Evolutionary conservation across 2,113 vertebrate species (phyloP).

Genomic region (Pangasianodon hypophthalmus): DNA sequence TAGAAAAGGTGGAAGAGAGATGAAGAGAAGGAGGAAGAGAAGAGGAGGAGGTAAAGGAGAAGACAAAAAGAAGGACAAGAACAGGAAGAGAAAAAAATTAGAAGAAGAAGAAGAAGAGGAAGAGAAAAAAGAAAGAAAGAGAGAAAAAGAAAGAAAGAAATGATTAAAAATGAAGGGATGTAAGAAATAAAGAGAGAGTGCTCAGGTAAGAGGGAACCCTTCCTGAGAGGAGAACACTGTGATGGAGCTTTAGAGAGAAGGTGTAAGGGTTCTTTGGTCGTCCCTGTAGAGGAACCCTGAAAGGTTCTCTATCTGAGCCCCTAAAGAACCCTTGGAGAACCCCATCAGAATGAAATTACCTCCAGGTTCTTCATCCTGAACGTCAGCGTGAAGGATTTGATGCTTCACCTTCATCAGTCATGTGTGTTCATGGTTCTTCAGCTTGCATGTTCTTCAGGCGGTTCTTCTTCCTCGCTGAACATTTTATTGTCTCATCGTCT

Average conservation of each 20-base stretch:
- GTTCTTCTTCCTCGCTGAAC: neutral
- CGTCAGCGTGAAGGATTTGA: neutral
- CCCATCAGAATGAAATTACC: neutral
- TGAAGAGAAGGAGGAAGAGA: neutral
- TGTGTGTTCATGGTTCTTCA: neutral
- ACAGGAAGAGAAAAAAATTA: neutral
- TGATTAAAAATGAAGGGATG: neutral
- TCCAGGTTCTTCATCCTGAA: neutral
- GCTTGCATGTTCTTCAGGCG: neutral
- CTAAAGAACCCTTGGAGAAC: neutral
- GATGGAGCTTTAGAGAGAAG: neutral
- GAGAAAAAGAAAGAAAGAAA: neutral
- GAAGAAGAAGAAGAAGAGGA: constrained; percentile 7
- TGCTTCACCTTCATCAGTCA: neutral
- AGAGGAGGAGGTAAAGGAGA: constrained; percentile 52
- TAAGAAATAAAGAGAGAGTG: neutral
- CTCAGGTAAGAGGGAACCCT: neutral
- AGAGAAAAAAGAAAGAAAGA: neutral
- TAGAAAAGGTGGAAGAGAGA: constrained; percentile 35
- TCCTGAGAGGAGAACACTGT: neutral
- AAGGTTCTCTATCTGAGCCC: neutral
- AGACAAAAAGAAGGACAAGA: constrained; percentile 32
- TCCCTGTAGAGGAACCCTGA: neutral
- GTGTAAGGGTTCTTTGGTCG: neutral
- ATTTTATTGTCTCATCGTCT: neutral